phyloP scores from a whole-genome alignment of 1,140 invertebrate genomes.

The Neodiprion lecontei region DNA sequence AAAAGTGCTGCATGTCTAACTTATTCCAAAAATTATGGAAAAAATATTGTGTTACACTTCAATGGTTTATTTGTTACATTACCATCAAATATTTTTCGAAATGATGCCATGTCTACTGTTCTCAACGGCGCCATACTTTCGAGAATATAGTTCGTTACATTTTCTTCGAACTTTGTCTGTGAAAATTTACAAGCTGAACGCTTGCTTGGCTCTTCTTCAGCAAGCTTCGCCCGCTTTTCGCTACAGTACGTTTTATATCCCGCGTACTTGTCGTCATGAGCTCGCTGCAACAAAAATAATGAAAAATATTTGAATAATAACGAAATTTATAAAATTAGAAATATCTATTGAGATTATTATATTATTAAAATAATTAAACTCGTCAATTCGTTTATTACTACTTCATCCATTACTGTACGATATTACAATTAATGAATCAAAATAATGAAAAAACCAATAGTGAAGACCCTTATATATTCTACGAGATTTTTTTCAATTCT shows the following conservation, averaged over 20 bases:
- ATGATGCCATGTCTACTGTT: conserved; percentile 11
- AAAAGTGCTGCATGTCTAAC: too few relatives aligned
- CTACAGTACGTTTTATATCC: background rate
- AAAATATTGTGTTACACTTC: too few relatives aligned
- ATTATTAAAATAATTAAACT: too few relatives aligned
- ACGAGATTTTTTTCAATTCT: too few relatives aligned
- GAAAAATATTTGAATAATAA: background rate
- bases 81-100: conserved; percentile 20
- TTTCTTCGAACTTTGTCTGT: conserved; percentile 6
- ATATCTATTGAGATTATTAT: too few relatives aligned
- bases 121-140: conserved; percentile 13
- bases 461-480: too few relatives aligned
- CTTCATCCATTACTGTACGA: too few relatives aligned
- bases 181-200: conserved; percentile 17
- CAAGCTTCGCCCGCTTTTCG: conserved; percentile 10
- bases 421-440: too few relatives aligned
- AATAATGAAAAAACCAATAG: too few relatives aligned
- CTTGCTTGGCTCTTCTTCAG: conserved; percentile 8
- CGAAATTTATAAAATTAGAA: background rate
- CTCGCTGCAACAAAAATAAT: background rate
- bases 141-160: conserved; percentile 8
- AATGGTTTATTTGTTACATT: background rate
- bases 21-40: too few relatives aligned
- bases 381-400: too few relatives aligned
- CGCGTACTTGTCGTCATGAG: conserved; percentile 8